Percentiles rank a stretch among this genome's conserved stretches.
Evolutionary conservation across 2,888 invertebrate species (phyloP).

Genomic region (Protodeltote pygarga): DNA sequence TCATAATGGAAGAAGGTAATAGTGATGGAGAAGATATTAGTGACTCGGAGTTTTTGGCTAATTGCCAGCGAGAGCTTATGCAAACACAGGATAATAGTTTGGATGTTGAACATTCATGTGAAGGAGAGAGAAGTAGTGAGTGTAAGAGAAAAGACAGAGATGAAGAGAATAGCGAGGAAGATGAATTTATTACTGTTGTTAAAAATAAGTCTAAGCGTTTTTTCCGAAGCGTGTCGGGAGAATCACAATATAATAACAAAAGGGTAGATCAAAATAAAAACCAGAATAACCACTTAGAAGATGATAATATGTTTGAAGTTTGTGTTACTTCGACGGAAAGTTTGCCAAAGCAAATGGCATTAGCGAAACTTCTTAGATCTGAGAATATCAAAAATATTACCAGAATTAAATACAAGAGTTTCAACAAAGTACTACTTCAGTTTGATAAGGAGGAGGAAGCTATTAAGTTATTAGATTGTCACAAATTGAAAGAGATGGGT

Average conservation of each 20-base stretch:
- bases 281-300: too few relatives aligned
- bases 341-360: background rate
- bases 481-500: slow-evolving; percentile 1
- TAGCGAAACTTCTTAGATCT: background rate
- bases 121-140: too few relatives aligned
- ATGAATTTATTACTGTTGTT: slow-evolving; percentile 5
- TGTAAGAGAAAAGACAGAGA: slow-evolving; percentile 2
- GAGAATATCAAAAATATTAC: slow-evolving; percentile 10
- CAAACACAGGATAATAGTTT: too few relatives aligned
- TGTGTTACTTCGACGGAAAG: background rate
- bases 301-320: background rate
- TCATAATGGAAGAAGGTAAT: too few relatives aligned
- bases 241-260: background rate
- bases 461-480: slow-evolving; percentile 2
- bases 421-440: slow-evolving; percentile 9
- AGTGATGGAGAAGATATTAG: too few relatives aligned
- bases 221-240: background rate
- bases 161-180: background rate
- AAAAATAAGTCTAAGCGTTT: slow-evolving; percentile 1
- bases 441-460: slow-evolving; percentile 16
- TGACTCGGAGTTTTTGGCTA: too few relatives aligned
- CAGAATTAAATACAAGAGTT: slow-evolving; percentile 31
- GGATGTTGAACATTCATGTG: too few relatives aligned
- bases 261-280: slow-evolving; percentile 5
- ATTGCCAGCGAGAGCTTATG: too few relatives aligned